phyloP scores from a whole-genome alignment of 2,113 vertebrate species.

The Candoia aspera region DNA sequence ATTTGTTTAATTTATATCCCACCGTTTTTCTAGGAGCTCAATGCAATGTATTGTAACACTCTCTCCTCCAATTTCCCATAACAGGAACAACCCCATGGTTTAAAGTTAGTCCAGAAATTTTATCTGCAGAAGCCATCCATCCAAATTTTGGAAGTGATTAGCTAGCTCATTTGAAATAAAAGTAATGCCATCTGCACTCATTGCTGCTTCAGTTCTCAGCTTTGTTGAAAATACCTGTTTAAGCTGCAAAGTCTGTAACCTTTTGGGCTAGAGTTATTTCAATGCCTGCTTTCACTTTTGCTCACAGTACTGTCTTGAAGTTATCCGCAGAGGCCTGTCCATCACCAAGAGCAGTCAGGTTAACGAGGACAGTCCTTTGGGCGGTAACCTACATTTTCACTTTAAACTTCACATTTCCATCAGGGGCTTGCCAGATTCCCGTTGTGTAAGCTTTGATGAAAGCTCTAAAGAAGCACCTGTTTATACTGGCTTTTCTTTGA shows the following conservation, averaged over 20 bases:
- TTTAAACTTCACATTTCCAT: not conserved
- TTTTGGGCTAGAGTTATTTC: not conserved
- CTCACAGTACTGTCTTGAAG: not conserved
- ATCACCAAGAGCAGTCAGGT: not conserved
- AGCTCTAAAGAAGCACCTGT: not conserved
- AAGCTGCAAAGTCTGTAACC: too few species aligned
- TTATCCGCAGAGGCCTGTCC: not conserved
- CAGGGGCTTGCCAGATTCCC: not conserved
- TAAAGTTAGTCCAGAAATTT: not conserved
- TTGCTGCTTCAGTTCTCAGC: not conserved
- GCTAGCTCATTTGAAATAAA: not conserved
- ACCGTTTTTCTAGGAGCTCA: not conserved
- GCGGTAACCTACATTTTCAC: not conserved
- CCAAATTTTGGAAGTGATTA: not conserved
- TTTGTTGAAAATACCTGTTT: not conserved
- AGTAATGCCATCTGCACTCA: not conserved
- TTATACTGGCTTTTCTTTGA: not conserved
- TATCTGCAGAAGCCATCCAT: not conserved
- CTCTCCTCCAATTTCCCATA: not conserved
- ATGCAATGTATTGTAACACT: not conserved
- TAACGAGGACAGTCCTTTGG: not conserved
- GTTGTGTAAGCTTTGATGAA: not conserved
- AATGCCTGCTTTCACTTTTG: not conserved
- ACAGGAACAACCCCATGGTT: not conserved
- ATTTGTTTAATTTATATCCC: not conserved